Base-by-base conservation (phyloP, 2,888 invertebrate genomes). In the Cataglyphis cursor region DNA sequence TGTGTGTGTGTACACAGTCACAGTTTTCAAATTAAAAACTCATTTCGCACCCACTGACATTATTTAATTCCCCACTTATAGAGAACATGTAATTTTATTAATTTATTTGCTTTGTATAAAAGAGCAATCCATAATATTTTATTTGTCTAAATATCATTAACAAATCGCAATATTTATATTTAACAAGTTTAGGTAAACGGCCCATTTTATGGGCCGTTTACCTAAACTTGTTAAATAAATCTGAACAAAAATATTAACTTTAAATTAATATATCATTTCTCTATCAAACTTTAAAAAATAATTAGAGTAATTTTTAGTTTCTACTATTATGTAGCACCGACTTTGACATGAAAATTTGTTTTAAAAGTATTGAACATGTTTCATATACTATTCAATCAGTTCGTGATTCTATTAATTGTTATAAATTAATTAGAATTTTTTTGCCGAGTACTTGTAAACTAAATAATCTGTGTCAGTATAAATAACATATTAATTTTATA, bases 11-110 rank as follows among this genome's bases (percentile, higher is more conserved):
- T 44, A 15, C 1, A 44, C 1, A 15, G 28, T 18, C 21, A 21
- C 48, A 15, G 3, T 66, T 35, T 70, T 70, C 8, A n/a, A 70
- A 75, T 66, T 24, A 70, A 76, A 38, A 54, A 76, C 18, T 15
- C 18, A 28, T 24, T 15, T 68, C 21, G 18, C 9, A 12, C 15
- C 18, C 38, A 76, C 41, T 70, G 28, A 10, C 15, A 9, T 44
- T 72, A 70, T 21, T 31, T 31, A 38, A 41, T 76, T 57, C 10
- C 9, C 0, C 1, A 38, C 66, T 35, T 10, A 18, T 51, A 10
- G 8, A 41, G 21, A 35, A 62, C n/a, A 12, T 66, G n/a, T 65
- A 70, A 70, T 54, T 66, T 54, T 66, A 24, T 3, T 76, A 51
- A 66, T 76, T 76, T 76, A 72, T 15, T 18, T 38, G 3, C n/a